Percentiles rank a stretch among this genome's conserved stretches.
These are phyloP conservation scores for Nicator chloris DNA, from an alignment of 2,113 vertebrate species.

Conservation along the genomic window DNA sequence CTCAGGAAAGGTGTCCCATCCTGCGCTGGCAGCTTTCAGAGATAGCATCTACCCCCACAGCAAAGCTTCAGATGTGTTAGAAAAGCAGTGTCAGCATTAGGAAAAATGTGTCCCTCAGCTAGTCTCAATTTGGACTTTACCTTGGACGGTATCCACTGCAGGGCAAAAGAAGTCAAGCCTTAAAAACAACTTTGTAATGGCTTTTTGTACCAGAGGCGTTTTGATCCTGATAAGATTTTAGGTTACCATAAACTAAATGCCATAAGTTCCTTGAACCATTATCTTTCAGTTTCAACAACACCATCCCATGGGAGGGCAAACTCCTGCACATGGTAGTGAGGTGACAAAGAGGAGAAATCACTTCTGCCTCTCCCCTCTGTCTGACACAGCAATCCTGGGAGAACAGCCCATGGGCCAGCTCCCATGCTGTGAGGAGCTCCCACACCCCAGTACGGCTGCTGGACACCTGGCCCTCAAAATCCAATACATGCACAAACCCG, in stretches of 20 bases:
- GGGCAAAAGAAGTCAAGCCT: slow-evolving; percentile 12
- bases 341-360: background rate
- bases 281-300: background rate
- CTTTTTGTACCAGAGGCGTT: slow-evolving; percentile 13
- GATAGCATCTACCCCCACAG: background rate
- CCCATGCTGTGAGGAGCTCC: rapidly evolving
- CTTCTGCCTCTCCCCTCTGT: rapidly evolving
- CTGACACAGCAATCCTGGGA: background rate
- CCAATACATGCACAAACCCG: background rate
- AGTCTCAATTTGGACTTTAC: slow-evolving; percentile 18
- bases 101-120: background rate
- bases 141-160: slow-evolving; percentile 17
- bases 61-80: background rate
- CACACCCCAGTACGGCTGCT: background rate
- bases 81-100: background rate
- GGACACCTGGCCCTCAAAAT: background rate
- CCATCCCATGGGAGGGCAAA: background rate
- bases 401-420: rapidly evolving
- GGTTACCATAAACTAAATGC: background rate
- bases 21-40: background rate
- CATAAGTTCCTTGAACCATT: background rate
- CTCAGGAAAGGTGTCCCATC: background rate
- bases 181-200: background rate
- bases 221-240: slow-evolving; percentile 32
- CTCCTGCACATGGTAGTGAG: rapidly evolving